Percentiles rank a stretch among this genome's conserved stretches.
These are phyloP conservation scores for Hoplodrina ambigua DNA, from an alignment of 2,888 invertebrate genomes.

Conservation along the genomic window DNA sequence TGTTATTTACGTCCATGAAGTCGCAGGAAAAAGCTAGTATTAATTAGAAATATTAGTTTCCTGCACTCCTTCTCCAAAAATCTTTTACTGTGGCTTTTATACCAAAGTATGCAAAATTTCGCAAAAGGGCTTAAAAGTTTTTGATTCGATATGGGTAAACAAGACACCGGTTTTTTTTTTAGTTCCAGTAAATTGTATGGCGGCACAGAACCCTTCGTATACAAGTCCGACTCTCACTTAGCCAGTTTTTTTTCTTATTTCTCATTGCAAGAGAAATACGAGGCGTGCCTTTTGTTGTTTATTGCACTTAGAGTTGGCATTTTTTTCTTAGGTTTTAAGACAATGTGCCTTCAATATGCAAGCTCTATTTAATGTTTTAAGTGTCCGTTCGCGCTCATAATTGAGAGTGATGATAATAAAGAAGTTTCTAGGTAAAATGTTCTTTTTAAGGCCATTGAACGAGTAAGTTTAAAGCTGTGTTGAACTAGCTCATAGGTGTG, in stretches of 20 bases:
- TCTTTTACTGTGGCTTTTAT: no score
- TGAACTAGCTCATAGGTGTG: background rate
- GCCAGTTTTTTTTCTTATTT: slow-evolving; percentile 47
- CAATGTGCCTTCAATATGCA: slow-evolving; percentile 33
- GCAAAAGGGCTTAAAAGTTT: no score
- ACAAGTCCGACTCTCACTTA: no score
- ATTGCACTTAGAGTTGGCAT: slow-evolving; percentile 48
- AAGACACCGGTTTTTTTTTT: no score
- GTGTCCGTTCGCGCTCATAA: slow-evolving; percentile 17
- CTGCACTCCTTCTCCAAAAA: no score
- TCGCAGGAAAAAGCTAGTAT: no score
- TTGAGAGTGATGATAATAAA: slow-evolving; percentile 19
- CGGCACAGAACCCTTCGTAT: no score
- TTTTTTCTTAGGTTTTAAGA: slow-evolving; percentile 48
- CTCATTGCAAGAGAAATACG: slow-evolving; percentile 55
- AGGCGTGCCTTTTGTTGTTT: slow-evolving; percentile 56
- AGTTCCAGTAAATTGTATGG: no score
- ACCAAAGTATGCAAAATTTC: no score
- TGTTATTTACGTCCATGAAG: no score
- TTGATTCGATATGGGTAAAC: no score
- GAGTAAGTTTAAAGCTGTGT: background rate
- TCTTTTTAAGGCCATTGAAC: background rate
- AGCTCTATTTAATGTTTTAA: slow-evolving; percentile 31
- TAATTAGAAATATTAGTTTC: no score
- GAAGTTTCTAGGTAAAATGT: background rate